Percentiles rank a stretch among this genome's conserved stretches.
Conservation (phyloP, 2,888 invertebrate species). For the Agrilus cyanescens region DNA sequence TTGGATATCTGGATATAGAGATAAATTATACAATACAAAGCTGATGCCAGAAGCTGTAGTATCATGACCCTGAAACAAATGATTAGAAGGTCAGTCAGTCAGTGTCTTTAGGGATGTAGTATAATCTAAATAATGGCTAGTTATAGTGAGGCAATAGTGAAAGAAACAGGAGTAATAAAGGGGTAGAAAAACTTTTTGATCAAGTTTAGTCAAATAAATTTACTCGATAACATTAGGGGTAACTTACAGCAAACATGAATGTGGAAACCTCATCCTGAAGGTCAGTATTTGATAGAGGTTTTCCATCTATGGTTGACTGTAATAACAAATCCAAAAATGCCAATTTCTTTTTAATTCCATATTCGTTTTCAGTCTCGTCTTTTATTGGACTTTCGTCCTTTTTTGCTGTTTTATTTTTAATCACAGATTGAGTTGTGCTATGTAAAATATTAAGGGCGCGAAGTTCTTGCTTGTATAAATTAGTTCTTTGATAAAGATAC, state of each 20-base stretch:
- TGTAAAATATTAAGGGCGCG: slow-evolving; percentile 38
- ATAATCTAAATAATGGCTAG: no score
- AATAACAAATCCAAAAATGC: slow-evolving; percentile 58
- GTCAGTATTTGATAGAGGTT: slow-evolving; percentile 40
- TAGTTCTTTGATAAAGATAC: slow-evolving; percentile 41
- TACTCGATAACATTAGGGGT: not conserved
- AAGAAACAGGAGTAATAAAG: no score
- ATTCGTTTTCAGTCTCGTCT: slow-evolving; percentile 16
- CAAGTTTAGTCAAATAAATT: no score
- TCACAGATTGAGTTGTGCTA: slow-evolving; percentile 43
- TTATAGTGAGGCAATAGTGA: no score
- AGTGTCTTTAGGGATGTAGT: no score
- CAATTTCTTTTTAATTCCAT: slow-evolving; percentile 47
- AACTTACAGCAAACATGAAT: slow-evolving; percentile 56
- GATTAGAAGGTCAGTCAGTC: no score
- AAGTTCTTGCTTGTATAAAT: slow-evolving; percentile 46
- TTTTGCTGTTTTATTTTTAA: slow-evolving; percentile 35
- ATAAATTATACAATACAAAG: slow-evolving; percentile 31
- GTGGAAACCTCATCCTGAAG: slow-evolving; percentile 61
- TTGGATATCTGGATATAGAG: slow-evolving; percentile 22
- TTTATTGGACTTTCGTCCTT: slow-evolving; percentile 15
- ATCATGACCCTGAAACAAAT: slow-evolving; percentile 28
- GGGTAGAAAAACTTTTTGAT: no score
- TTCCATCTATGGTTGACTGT: slow-evolving; percentile 21
- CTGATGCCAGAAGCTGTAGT: slow-evolving; percentile 30